These are phyloP conservation scores for Pyrgilauda ruficollis DNA, from an alignment of 2,113 vertebrate species.

Conservation along the genomic window DNA sequence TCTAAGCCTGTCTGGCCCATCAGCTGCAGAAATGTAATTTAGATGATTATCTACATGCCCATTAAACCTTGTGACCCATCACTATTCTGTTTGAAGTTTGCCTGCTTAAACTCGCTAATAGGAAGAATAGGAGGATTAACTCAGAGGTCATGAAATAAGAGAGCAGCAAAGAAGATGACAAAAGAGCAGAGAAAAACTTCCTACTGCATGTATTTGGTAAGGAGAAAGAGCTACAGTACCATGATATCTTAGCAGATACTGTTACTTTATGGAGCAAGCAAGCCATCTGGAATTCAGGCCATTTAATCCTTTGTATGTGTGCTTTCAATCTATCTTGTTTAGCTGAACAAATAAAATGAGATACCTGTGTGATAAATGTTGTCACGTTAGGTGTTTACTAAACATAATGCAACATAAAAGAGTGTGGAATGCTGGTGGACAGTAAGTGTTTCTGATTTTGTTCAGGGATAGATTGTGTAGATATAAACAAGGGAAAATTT, in stretches of 20 bases:
- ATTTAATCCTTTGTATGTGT: not conserved
- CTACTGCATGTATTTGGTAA: slow-evolving; percentile 6
- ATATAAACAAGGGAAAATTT: not conserved
- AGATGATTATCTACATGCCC: slow-evolving; percentile 81
- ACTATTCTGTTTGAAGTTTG: slow-evolving; percentile 82
- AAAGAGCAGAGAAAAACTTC: slow-evolving; percentile 47
- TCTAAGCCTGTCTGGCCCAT: slow-evolving; percentile 78
- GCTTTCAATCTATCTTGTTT: not conserved
- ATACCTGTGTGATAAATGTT: not conserved
- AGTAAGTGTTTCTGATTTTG: not conserved
- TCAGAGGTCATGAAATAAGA: slow-evolving; percentile 74
- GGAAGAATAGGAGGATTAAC: slow-evolving; percentile 80
- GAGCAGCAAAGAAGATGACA: slow-evolving; percentile 60
- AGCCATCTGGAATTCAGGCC: slow-evolving; percentile 21
- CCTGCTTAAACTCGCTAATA: slow-evolving; percentile 79
- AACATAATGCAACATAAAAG: not conserved
- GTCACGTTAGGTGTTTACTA: not conserved
- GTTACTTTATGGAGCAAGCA: not conserved
- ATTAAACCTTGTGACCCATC: slow-evolving; percentile 80
- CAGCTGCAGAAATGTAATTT: slow-evolving; percentile 82
- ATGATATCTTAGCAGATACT: not conserved
- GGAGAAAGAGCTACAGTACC: not conserved
- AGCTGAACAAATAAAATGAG: not conserved
- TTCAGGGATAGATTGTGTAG: not conserved
- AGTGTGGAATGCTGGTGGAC: not conserved